phyloP scores from a whole-genome alignment of 2,888 invertebrate genomes.

The Phaedon cochleariae region DNA sequence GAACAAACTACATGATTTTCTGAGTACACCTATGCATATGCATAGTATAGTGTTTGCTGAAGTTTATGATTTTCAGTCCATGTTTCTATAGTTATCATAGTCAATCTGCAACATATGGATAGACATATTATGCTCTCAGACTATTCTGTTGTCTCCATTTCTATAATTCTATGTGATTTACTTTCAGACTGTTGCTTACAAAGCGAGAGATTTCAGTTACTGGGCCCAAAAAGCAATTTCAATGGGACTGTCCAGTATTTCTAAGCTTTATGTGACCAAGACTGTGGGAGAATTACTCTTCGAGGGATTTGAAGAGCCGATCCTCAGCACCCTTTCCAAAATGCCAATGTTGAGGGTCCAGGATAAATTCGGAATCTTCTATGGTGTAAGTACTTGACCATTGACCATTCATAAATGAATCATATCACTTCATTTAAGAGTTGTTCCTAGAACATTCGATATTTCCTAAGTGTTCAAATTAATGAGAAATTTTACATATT shows the following conservation, averaged over 20 bases:
- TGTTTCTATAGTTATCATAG: no score
- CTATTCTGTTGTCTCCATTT: no score
- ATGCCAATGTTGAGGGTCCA: conserved; percentile 69
- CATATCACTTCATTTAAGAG: conserved; percentile 65
- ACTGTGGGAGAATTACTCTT: conserved; percentile 77
- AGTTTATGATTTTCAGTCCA: no score
- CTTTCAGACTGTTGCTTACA: conserved; percentile 69
- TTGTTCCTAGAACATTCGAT: no score
- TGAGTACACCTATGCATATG: no score
- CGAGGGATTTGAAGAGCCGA: conserved; percentile 79
- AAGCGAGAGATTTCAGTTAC: conserved; percentile 67
- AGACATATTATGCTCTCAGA: no score
- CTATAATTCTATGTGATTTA: conserved; percentile 15
- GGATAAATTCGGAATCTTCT: conserved; percentile 88
- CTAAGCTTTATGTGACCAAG: conserved; percentile 67
- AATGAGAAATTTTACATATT: no score
- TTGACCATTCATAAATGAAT: background rate
- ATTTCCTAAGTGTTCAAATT: no score
- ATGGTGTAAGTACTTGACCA: conserved; percentile 63
- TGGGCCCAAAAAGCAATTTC: conserved; percentile 69
- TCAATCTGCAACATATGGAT: no score
- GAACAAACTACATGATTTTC: no score
- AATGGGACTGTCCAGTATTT: conserved; percentile 52
- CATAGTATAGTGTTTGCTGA: no score
- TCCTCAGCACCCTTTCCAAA: conserved; percentile 72